A percentile compares a stretch with the other conserved stretches of the same genome.
Conservation (phyloP, 1,140 invertebrate species). For the Acromyrmex echinatior region DNA sequence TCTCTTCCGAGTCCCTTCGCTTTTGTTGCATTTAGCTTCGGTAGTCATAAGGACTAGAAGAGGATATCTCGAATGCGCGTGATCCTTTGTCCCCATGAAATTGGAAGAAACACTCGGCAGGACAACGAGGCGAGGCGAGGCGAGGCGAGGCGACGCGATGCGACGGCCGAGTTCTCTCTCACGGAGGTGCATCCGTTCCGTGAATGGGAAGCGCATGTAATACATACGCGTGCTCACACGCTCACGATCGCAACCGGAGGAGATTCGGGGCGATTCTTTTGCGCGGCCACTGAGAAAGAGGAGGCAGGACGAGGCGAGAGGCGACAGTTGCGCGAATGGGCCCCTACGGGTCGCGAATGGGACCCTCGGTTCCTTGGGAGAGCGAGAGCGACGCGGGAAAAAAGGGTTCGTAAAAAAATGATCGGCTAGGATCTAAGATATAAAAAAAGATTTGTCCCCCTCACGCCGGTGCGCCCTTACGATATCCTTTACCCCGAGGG, state of each 20-base stretch:
- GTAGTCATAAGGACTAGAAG: conserved; percentile 23
- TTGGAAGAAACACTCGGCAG: conserved; percentile 46
- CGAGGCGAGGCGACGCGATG: conserved; percentile 29
- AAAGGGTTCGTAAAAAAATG: conserved; percentile 85
- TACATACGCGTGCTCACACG: conserved; percentile 39
- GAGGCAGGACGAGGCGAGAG: conserved; percentile 61
- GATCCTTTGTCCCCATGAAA: conserved; percentile 57
- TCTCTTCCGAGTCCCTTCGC: conserved; percentile 1
- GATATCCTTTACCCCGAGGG: conserved; percentile 82
- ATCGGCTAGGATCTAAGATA: conserved; percentile 83
- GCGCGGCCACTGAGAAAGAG: conserved; percentile 4
- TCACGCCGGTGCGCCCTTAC: conserved; percentile 57
- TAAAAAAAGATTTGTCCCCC: conserved; percentile 81
- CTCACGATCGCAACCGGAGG: conserved; percentile 43
- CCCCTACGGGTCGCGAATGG: conserved; percentile 47
- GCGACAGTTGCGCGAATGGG: conserved; percentile 80
- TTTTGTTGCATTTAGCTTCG: conserved; percentile 43
- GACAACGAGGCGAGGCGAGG: conserved; percentile 38
- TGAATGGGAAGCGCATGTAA: conserved; percentile 56
- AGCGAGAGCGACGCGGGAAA: conserved; percentile 71
- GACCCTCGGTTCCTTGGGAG: conserved; percentile 44
- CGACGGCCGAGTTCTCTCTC: conserved; percentile 46
- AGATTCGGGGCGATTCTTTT: conserved; percentile 63
- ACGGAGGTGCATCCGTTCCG: conserved; percentile 54
- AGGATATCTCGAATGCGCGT: conserved; percentile 46